Conservation (phyloP, 2,888 invertebrate genomes). For the Gortyna flavago region DNA sequence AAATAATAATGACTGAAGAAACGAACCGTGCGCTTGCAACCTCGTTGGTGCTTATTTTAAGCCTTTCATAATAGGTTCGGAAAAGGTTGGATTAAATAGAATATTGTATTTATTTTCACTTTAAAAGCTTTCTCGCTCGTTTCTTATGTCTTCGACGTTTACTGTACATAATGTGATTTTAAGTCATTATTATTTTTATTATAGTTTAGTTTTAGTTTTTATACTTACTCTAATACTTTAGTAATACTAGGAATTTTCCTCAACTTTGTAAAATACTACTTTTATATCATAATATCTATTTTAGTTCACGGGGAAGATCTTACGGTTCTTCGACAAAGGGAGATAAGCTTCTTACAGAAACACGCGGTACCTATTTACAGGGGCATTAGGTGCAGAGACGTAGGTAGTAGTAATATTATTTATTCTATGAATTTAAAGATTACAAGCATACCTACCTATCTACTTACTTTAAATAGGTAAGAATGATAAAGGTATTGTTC, state of each 20-base stretch:
- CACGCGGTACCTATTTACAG: not conserved
- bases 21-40: constrained; percentile 34
- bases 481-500: not conserved
- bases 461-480: not conserved
- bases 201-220: not conserved
- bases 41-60: constrained; percentile 35
- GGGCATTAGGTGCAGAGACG: not conserved
- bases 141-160: not conserved
- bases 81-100: constrained; percentile 18
- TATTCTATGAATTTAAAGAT: not conserved
- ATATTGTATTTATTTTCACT: constrained; percentile 12
- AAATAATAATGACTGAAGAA: constrained; percentile 17
- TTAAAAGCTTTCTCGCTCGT: not conserved
- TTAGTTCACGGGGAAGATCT: constrained; percentile 3
- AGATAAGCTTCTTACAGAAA: constrained; percentile 41
- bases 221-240: not conserved
- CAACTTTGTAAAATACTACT: not conserved
- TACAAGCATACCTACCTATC: not conserved
- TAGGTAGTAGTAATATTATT: not conserved
- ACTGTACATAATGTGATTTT: not conserved
- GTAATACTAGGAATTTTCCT: not conserved
- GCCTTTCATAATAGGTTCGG: constrained; percentile 38
- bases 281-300: not conserved
- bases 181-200: not conserved
- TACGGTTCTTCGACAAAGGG: constrained; percentile 2